These are phyloP conservation scores for Cataglyphis livida DNA, from an alignment of 2,888 invertebrate genomes.

Conservation along the genomic window DNA sequence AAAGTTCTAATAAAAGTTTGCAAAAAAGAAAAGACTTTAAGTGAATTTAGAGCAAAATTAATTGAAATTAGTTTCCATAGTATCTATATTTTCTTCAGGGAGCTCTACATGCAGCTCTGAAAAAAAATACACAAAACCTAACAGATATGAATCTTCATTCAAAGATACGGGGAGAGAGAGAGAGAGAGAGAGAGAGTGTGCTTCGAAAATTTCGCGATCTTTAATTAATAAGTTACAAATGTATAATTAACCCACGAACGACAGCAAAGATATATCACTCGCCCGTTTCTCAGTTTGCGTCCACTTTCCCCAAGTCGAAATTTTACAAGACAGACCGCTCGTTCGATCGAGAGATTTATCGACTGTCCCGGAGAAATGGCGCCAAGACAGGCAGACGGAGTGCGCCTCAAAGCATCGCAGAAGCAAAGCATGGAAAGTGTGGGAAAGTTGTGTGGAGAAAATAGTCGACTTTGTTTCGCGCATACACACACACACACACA, in stretches of 20 bases:
- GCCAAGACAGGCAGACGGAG: constrained; percentile 18
- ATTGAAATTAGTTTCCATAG: not conserved
- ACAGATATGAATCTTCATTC: not conserved
- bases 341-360: constrained; percentile 40
- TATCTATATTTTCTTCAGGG: not conserved
- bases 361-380: constrained; percentile 48
- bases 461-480: constrained; percentile 77
- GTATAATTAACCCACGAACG: not conserved
- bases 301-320: constrained; percentile 36
- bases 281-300: not conserved
- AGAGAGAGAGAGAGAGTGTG: not conserved
- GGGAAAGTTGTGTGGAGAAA: constrained; percentile 84
- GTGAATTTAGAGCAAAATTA: not conserved
- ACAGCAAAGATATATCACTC: no score
- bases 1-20: not conserved
- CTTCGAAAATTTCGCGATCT: not conserved
- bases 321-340: constrained; percentile 13
- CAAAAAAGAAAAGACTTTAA: not conserved
- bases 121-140: not conserved
- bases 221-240: constrained; percentile 14
- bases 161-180: not conserved
- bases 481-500: constrained; percentile 38
- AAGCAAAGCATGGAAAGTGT: constrained; percentile 82
- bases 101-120: not conserved
- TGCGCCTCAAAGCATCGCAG: constrained; percentile 34